Conservation (phyloP, 1,140 invertebrate genomes). For the Calliopsis andreniformis region DNA sequence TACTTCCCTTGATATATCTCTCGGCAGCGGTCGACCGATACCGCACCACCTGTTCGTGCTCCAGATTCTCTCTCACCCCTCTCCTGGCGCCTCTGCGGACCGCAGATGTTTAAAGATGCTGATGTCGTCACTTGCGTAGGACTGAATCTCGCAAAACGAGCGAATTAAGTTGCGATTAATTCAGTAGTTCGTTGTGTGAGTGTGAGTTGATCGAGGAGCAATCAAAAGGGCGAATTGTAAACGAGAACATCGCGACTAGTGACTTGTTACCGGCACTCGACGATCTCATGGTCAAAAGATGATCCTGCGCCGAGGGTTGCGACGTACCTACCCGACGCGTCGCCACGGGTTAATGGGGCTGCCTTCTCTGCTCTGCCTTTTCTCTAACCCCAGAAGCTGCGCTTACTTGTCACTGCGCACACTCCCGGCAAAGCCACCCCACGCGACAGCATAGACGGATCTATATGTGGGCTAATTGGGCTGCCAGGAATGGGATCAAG, state of each 20-base stretch:
- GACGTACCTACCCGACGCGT: constrained; percentile 59
- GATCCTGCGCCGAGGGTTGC: constrained; percentile 52
- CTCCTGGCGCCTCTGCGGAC: neutral
- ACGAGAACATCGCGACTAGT: constrained; percentile 25
- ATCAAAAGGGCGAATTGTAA: neutral
- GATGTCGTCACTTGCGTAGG: neutral
- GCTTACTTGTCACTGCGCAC: constrained; percentile 51
- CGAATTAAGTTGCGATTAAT: neutral
- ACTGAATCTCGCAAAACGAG: neutral
- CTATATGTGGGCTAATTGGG: constrained; percentile 46
- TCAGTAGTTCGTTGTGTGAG: too few species aligned
- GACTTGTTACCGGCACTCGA: constrained; percentile 54
- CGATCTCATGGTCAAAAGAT: constrained; percentile 59
- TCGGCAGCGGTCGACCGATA: constrained; percentile 20
- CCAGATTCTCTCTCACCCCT: constrained; percentile 15
- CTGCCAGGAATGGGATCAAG: constrained; percentile 38
- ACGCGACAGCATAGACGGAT: constrained; percentile 29
- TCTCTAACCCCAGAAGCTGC: constrained; percentile 42
- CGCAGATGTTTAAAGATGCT: constrained; percentile 11
- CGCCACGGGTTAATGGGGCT: constrained; percentile 46
- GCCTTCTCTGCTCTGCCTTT: constrained; percentile 37
- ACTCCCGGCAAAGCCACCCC: constrained; percentile 37
- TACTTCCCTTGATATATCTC: constrained; percentile 47
- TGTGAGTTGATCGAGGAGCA: neutral
- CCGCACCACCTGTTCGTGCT: constrained; percentile 61